Conservation (phyloP, 2,888 invertebrate genomes). For the Smittia sp. region DNA sequence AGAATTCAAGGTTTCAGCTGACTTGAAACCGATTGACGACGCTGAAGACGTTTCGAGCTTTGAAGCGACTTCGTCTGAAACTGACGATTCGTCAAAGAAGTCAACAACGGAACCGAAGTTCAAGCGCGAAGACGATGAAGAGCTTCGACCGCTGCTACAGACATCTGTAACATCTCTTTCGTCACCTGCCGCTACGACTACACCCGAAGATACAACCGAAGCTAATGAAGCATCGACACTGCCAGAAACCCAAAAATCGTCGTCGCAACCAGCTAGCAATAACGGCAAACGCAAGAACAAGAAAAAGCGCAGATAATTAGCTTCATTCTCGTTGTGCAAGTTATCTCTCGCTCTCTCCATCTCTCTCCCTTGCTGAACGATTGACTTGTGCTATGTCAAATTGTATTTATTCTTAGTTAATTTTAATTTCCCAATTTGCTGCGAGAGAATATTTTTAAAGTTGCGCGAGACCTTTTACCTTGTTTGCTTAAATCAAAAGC, state of each 20-base stretch:
- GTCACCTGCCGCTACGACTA: not conserved
- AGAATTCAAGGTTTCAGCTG: constrained; percentile 21
- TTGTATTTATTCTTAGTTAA: no score
- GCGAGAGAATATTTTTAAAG: no score
- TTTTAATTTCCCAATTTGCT: no score
- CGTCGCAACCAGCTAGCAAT: constrained; percentile 28
- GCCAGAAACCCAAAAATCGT: constrained; percentile 37
- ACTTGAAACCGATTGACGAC: constrained; percentile 3
- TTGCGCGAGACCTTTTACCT: no score
- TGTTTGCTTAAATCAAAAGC: no score
- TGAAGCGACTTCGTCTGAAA: constrained; percentile 32
- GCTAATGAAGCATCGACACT: constrained; percentile 32
- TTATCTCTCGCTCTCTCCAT: no score
- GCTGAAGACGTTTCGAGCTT: constrained; percentile 24
- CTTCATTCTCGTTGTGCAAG: not conserved
- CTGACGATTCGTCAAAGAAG: constrained; percentile 33
- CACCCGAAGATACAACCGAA: constrained; percentile 27
- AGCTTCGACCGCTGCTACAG: constrained; percentile 27
- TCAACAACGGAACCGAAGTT: not conserved
- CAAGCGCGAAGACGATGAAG: constrained; percentile 34
- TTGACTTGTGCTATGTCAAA: no score
- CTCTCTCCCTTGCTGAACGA: no score
- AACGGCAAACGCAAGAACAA: constrained; percentile 37
- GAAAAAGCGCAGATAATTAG: constrained; percentile 37
- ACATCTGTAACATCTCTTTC: constrained; percentile 27